Percentiles rank a stretch among this genome's conserved stretches.
Conservation (phyloP, 2,113 vertebrate species). For the Chaetura pelagica region DNA sequence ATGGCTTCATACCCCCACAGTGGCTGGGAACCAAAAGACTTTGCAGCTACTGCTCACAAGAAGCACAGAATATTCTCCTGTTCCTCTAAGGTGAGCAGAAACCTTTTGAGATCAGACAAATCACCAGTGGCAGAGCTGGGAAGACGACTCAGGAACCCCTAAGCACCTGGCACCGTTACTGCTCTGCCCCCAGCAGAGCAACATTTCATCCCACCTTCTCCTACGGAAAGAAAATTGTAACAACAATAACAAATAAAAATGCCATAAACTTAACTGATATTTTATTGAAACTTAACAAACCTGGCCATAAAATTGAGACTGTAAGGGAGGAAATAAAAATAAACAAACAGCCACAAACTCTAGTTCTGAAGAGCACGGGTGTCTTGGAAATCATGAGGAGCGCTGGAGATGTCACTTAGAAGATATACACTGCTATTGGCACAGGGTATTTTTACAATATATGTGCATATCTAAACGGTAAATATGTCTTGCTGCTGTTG, state of each 20-base stretch:
- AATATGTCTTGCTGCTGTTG: constrained; percentile 50
- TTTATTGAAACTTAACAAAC: constrained; percentile 43
- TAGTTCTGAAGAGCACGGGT: neutral
- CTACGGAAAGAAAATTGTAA: neutral
- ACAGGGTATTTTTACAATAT: constrained; percentile 59
- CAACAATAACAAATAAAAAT: constrained; percentile 29
- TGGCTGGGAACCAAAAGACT: neutral
- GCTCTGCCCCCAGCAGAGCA: neutral
- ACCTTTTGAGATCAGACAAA: neutral
- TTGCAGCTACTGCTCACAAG: neutral
- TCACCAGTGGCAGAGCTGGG: neutral
- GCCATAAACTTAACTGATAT: neutral
- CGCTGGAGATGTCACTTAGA: constrained; percentile 41
- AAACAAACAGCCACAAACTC: constrained; percentile 31
- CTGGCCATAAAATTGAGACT: neutral
- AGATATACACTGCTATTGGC: constrained; percentile 57
- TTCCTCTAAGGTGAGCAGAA: neutral
- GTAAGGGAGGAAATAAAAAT: constrained; percentile 33
- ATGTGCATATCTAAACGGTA: constrained; percentile 60
- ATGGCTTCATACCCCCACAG: neutral
- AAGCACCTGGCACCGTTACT: neutral
- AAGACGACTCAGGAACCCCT: neutral
- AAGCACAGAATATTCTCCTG: neutral
- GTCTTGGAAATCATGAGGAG: constrained; percentile 50
- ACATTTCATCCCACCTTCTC: neutral